These are phyloP conservation scores for Saturnia japonica DNA, from an alignment of 2,888 invertebrate species.

Conservation along the genomic window DNA sequence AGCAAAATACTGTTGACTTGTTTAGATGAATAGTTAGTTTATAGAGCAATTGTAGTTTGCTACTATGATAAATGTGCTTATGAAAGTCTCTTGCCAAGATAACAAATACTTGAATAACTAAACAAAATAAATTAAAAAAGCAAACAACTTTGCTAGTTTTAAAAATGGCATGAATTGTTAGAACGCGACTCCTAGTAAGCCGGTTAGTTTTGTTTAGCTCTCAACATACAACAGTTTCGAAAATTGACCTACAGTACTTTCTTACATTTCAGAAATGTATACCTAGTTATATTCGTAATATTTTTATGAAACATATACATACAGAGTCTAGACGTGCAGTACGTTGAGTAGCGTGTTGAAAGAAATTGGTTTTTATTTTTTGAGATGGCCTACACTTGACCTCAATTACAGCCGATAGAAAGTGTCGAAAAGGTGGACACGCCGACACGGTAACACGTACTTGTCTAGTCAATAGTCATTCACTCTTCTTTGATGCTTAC, in stretches of 20 bases:
- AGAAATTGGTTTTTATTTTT: conserved; percentile 13
- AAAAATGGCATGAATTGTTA: background rate
- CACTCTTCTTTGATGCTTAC: conserved; percentile 9
- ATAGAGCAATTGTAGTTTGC: too few relatives aligned
- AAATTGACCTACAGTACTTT: background rate
- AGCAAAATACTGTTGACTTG: background rate
- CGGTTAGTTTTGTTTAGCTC: background rate
- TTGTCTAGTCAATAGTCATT: conserved; percentile 12
- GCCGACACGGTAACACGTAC: conserved; percentile 7
- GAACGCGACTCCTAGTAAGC: background rate
- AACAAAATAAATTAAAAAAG: too few relatives aligned
- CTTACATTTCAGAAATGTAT: background rate
- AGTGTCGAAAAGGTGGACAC: conserved; percentile 12
- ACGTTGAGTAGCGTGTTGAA: conserved; percentile 6
- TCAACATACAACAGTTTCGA: background rate
- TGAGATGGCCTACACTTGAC: conserved; percentile 8
- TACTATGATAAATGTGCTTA: too few relatives aligned
- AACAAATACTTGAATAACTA: too few relatives aligned
- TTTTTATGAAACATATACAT: background rate
- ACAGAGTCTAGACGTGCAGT: conserved; percentile 3
- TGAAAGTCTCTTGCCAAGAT: too few relatives aligned
- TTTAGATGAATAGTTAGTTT: background rate
- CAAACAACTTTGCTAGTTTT: background rate
- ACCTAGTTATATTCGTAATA: background rate
- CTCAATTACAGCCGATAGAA: conserved; percentile 10